A percentile compares a stretch with the other conserved stretches of the same genome.
phyloP scores from a whole-genome alignment of 2,113 vertebrate species.

The Phrynocephalus versicolor region DNA sequence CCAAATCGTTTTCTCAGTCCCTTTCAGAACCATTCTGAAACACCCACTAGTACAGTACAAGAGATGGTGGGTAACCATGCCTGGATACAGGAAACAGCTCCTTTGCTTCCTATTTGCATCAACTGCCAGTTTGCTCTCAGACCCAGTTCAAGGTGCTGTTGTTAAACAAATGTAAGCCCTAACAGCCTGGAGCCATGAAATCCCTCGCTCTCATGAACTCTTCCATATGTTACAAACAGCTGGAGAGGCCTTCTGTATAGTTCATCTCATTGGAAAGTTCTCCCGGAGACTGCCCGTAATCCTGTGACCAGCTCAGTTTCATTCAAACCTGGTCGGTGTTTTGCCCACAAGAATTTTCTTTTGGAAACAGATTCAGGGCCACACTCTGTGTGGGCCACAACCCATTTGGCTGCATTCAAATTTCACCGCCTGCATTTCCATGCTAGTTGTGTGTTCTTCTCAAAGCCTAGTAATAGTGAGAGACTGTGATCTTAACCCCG shows the following conservation, averaged over 20 bases:
- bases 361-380: constrained; percentile 5
- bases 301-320: not conserved
- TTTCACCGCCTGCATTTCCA: accelerated
- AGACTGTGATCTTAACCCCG: not conserved
- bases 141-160: not conserved
- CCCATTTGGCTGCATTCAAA: not conserved
- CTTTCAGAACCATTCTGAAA: too few species aligned
- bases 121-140: not conserved
- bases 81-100: too few species aligned
- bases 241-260: not conserved
- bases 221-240: not conserved
- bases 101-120: not conserved
- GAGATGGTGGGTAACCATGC: too few species aligned
- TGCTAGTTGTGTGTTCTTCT: not conserved
- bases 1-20: not conserved
- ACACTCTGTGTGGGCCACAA: not conserved
- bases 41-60: too few species aligned
- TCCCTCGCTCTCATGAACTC: too few species aligned
- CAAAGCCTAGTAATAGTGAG: not conserved
- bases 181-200: not conserved
- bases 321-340: not conserved
- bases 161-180: too few species aligned
- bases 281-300: too few species aligned
- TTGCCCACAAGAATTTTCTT: not conserved
- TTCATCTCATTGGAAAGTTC: not conserved